Evolutionary conservation across 2,113 vertebrate species (phyloP).

Genomic region (Mus pahari): DNA sequence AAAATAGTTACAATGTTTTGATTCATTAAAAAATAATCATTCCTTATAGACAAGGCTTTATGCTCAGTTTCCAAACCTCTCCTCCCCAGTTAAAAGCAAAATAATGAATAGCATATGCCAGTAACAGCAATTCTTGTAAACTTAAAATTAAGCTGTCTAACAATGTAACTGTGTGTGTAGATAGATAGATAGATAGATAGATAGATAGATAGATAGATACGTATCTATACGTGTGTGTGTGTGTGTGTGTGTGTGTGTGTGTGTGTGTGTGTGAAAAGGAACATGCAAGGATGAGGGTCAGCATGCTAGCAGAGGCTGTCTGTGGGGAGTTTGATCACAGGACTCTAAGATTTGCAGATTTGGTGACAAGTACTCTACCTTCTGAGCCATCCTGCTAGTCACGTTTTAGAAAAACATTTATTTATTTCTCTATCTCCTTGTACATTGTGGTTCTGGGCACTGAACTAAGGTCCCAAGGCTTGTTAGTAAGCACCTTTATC

Average conservation of each 20-base stretch:
- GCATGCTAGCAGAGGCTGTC: not conserved
- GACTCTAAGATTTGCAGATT: not conserved
- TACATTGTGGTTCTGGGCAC: not conserved
- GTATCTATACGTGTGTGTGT: not conserved
- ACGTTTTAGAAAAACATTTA: not conserved
- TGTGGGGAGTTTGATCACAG: not conserved
- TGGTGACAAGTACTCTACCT: not conserved
- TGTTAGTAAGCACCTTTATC: not conserved
- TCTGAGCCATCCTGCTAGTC: not conserved
- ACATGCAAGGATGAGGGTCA: not conserved
- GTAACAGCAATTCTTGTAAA: slow-evolving; percentile 20
- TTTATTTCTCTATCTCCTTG: not conserved
- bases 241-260: not conserved
- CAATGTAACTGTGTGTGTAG: not conserved
- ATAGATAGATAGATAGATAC: too few species aligned
- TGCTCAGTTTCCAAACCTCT: not conserved
- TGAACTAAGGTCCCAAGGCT: not conserved
- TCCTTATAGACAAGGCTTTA: not conserved
- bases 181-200: too few species aligned
- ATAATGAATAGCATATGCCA: not conserved
- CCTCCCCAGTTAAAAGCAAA: not conserved
- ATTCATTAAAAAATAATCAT: not conserved
- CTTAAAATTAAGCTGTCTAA: slow-evolving; percentile 17
- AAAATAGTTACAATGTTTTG: slow-evolving; percentile 49
- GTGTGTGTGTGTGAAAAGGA: not conserved